Percentiles rank a stretch among this genome's conserved stretches.
These are phyloP conservation scores for Gambusia holbrooki DNA, from an alignment of 2,113 vertebrate species.

Conservation along the genomic window DNA sequence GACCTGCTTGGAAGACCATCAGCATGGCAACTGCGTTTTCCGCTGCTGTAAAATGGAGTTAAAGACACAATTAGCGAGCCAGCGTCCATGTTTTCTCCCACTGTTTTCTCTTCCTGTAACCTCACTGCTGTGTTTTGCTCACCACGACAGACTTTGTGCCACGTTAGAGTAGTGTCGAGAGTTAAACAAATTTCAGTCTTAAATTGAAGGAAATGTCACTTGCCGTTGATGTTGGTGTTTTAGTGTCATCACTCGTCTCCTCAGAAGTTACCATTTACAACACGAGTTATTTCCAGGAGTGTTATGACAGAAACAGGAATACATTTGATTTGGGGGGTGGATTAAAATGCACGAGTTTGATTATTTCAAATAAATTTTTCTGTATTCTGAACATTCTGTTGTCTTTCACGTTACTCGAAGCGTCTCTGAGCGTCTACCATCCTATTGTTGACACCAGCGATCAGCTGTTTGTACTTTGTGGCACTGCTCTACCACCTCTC, in stretches of 20 bases:
- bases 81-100: constrained; percentile 41
- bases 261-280: not conserved
- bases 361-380: not conserved
- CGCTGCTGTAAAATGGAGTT: constrained; percentile 57
- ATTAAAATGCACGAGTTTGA: too few relatives aligned
- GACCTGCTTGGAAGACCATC: constrained; percentile 68
- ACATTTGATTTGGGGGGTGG: too few relatives aligned
- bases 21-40: constrained; percentile 47
- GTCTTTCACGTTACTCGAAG: not conserved
- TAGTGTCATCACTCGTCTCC: not conserved
- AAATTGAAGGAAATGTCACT: not conserved
- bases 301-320: too few relatives aligned
- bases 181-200: not conserved
- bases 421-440: not conserved
- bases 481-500: not conserved
- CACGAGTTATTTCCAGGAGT: too few relatives aligned
- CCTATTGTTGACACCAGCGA: too few relatives aligned
- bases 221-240: not conserved
- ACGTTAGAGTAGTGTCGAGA: not conserved
- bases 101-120: constrained; percentile 38
- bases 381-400: not conserved
- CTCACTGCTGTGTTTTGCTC: not conserved
- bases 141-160: not conserved
- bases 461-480: too few relatives aligned
- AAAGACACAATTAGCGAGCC: constrained; percentile 71